Conservation (phyloP, 1,140 invertebrate species). For the Proales similis region DNA sequence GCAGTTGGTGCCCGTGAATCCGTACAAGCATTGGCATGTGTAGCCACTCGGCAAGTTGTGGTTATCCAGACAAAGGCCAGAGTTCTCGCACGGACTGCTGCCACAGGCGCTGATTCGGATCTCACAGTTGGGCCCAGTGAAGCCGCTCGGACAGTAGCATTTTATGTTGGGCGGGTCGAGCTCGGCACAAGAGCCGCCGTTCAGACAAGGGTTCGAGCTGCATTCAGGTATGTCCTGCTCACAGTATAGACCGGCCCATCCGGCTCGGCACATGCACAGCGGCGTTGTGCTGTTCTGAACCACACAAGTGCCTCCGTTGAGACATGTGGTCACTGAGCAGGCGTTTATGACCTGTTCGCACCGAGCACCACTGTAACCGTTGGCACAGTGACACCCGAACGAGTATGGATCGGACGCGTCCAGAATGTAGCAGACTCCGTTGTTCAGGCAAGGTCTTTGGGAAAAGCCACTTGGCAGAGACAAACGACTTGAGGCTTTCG, state of each 20-base stretch:
- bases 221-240: slow-evolving; percentile 32
- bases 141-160: slow-evolving; percentile 66
- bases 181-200: slow-evolving; percentile 38
- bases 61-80: slow-evolving; percentile 72
- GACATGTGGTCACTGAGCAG: slow-evolving; percentile 38
- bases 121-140: slow-evolving; percentile 53
- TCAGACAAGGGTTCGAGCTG: slow-evolving; percentile 32
- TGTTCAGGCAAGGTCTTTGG: slow-evolving; percentile 29
- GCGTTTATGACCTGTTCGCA: slow-evolving; percentile 39
- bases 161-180: slow-evolving; percentile 37
- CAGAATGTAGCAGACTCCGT: slow-evolving; percentile 1
- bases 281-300: slow-evolving; percentile 25
- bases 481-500: not conserved
- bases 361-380: slow-evolving; percentile 35
- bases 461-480: not conserved
- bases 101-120: not conserved
- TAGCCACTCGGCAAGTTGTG: slow-evolving; percentile 43
- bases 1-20: slow-evolving; percentile 39
- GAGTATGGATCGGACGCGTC: not conserved
- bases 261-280: slow-evolving; percentile 18
- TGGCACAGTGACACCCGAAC: slow-evolving; percentile 40
- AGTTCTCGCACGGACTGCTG: slow-evolving; percentile 70
- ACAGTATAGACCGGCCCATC: slow-evolving; percentile 28
- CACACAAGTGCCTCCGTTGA: slow-evolving; percentile 26
- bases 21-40: slow-evolving; percentile 30